Percentiles rank a stretch among this genome's conserved stretches.
phyloP scores from a whole-genome alignment of 2,888 invertebrate genomes.

The Seira ritae region DNA sequence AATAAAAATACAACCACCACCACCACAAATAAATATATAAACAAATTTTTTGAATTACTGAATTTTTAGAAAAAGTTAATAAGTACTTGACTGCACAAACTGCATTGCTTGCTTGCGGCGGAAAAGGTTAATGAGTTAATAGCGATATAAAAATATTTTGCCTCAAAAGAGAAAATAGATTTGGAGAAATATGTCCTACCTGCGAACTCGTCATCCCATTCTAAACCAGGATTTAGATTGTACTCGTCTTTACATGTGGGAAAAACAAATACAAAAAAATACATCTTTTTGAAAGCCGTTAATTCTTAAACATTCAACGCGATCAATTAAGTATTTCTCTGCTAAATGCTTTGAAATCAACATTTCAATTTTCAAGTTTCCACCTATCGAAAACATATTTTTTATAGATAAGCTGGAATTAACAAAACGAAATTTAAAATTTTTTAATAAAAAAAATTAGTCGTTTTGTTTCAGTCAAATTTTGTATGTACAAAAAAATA shows the following conservation, averaged over 20 bases:
- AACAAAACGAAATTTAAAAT: background rate
- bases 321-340: background rate
- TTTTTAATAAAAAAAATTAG: constrained; percentile 26
- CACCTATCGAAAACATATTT: too few species aligned
- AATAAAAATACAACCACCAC: background rate
- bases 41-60: constrained; percentile 9
- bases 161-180: constrained; percentile 22
- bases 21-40: background rate
- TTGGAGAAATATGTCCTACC: constrained; percentile 85
- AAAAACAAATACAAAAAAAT: constrained; percentile 76
- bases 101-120: constrained; percentile 52
- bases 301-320: constrained; percentile 33
- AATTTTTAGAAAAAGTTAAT: constrained; percentile 25
- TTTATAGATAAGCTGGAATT: too few species aligned
- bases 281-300: constrained; percentile 53
- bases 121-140: constrained; percentile 44
- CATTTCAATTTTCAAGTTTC: background rate
- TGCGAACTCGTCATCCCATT: constrained; percentile 99
- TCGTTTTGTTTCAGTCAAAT: constrained; percentile 22
- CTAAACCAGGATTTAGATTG: constrained; percentile 99
- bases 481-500: constrained; percentile 33
- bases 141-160: constrained; percentile 29
- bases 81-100: constrained; percentile 42
- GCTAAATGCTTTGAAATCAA: background rate
- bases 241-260: constrained; percentile 94